Base-by-base conservation (phyloP, 2,888 invertebrate genomes). In the Phragmatobia fuliginosa region DNA sequence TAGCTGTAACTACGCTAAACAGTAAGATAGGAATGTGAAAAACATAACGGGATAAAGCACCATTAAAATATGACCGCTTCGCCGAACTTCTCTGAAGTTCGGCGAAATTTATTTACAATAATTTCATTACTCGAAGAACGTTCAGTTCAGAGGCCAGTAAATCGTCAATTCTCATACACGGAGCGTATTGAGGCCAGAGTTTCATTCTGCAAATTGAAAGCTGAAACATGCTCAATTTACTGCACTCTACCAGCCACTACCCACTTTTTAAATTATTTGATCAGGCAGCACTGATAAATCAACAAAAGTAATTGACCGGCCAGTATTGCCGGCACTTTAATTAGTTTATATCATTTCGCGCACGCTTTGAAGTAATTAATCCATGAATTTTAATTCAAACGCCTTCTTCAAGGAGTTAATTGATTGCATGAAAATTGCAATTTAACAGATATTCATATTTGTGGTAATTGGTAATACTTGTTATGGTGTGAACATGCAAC, bases 201-300 rank as follows among this genome's bases (percentile, higher is more conserved):
- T 90, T 86, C 84, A 87, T 90, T 88, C 86, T 79, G 88, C 87
- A 93, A 92, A 93, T 92, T 92, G 91, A 92, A 92, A 88, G 85
- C 89, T 87, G 84, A 86, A 86, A 87, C 87, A 81, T 77, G 75
- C 71, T 72, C 80, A 83, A 92, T 93, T 92, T 91, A 91, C 86
- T 83, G 83, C 86, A 87, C 90, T 90, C 87, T 89, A 89, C 87
- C 85, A 86, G 80, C 81, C n/a, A 49, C 45, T 49, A n/a, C 21
- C 74, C 83, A 87, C 79, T 90, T 92, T 92, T 94, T 95, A 92
- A 94, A 94, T 94, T 94, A 94, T 94, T 94, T 94, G 93, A 94
- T 94, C 93, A 90, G 89, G 85, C 87, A 86, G 80, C 86, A 86
- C 90, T 90, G 94, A 94, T 95, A 94, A 92, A 93, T 94, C 90